phyloP scores from a whole-genome alignment of 2,797 vertebrate genomes.

The Pterois miles region DNA sequence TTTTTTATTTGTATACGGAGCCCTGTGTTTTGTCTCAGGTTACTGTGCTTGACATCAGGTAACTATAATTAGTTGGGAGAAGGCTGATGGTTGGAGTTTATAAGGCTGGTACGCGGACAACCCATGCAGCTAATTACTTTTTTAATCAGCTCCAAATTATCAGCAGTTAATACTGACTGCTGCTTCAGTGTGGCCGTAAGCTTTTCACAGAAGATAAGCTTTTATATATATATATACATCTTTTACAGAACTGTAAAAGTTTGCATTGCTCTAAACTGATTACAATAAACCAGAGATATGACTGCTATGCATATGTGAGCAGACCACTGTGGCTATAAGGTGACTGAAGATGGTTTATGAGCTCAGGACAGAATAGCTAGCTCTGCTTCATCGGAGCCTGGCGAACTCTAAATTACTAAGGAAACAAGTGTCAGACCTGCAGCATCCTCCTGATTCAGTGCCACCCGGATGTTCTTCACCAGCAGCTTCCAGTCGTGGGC shows the following conservation, averaged over 20 bases:
- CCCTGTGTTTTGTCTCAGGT: background rate
- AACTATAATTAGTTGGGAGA: background rate
- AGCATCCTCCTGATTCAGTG: slow-evolving; percentile 76
- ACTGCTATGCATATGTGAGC: background rate
- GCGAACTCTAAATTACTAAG: background rate
- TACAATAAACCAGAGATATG: background rate
- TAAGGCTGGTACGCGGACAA: background rate
- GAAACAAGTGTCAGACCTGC: slow-evolving; percentile 80
- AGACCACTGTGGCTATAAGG: background rate
- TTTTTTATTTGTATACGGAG: background rate
- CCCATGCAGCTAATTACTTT: background rate
- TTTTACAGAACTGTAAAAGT: background rate
- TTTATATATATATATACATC: no score
- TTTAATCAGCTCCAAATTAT: background rate
- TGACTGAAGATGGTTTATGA: background rate
- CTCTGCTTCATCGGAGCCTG: background rate
- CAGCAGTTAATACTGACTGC: background rate
- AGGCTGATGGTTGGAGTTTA: background rate
- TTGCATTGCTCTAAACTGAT: background rate
- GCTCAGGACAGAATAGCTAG: background rate
- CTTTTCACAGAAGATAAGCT: background rate
- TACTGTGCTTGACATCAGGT: background rate
- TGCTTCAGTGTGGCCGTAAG: background rate
- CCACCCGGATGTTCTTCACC: slow-evolving; percentile 89
- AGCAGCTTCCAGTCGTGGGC: slow-evolving; percentile 94